Conservation (phyloP, 2,113 vertebrate species). For the Peromyscus californicus region DNA sequence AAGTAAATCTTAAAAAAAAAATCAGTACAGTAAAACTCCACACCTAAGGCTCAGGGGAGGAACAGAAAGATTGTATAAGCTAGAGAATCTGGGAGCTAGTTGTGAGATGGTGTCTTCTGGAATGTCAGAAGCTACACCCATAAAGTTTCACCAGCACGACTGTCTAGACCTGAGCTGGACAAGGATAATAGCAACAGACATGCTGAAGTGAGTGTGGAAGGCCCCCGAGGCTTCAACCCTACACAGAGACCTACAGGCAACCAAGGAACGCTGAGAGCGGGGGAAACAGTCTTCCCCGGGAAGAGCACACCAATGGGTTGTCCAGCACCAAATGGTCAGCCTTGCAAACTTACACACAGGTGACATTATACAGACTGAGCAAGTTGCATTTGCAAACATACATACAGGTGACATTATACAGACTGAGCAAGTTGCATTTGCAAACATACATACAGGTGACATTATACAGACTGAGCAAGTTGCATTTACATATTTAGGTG, state of each 20-base stretch:
- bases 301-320: neutral
- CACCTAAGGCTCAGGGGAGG: neutral
- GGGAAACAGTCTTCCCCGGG: neutral
- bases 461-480: neutral
- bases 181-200: neutral
- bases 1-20: neutral
- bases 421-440: neutral
- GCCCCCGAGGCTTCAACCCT: neutral
- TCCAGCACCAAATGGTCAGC: neutral
- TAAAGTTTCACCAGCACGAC: neutral
- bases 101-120: neutral
- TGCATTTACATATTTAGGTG: neutral
- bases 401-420: neutral
- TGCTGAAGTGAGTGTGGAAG: neutral
- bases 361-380: neutral
- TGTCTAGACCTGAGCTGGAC: neutral
- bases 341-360: neutral
- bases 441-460: neutral
- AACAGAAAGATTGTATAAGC: neutral
- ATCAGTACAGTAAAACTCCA: neutral
- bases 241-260: neutral
- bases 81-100: neutral
- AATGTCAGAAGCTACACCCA: neutral
- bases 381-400: neutral
- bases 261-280: neutral